Conservation (phyloP, 2,888 invertebrate genomes). For the Mystacides longicornis region DNA sequence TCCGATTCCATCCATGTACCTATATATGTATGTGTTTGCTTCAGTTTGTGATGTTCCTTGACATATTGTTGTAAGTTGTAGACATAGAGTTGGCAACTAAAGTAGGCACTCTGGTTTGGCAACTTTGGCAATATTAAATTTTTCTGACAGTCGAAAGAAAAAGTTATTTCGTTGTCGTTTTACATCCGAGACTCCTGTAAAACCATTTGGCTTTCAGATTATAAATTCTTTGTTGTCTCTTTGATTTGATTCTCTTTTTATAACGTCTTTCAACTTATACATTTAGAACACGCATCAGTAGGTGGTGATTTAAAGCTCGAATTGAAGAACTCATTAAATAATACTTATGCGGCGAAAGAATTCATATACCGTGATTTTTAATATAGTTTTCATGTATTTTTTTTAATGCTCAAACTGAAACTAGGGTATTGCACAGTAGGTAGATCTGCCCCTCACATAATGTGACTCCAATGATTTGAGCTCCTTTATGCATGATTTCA, state of each 20-base stretch:
- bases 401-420: background rate
- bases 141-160: constrained; percentile 1
- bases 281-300: background rate
- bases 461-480: background rate
- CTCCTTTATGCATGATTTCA: background rate
- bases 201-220: background rate
- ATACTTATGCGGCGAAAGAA: background rate
- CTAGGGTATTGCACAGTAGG: background rate
- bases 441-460: background rate
- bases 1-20: background rate
- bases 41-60: background rate
- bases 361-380: background rate
- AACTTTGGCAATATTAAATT: background rate
- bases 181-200: background rate
- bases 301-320: background rate
- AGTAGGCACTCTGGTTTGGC: background rate
- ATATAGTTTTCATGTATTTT: background rate
- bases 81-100: background rate
- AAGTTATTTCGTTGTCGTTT: background rate
- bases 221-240: background rate
- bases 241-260: background rate
- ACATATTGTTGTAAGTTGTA: background rate
- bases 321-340: background rate
- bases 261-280: background rate
- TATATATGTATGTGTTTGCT: background rate